Evolutionary conservation across 92 coral and sea anemone species (phyloP).

Genomic region (Siderastrea siderea): DNA sequence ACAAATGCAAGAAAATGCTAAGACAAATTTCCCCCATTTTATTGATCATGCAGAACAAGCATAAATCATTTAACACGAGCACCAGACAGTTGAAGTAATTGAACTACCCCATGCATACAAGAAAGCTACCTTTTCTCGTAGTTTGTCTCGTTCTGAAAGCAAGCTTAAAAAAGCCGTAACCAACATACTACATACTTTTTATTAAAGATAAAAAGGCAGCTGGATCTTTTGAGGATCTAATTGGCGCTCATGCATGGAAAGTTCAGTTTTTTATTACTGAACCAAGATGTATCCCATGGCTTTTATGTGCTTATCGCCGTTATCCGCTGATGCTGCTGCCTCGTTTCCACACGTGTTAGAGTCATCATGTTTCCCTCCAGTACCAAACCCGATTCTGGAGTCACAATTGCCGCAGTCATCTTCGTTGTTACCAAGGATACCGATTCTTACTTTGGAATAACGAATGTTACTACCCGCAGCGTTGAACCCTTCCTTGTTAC

Average conservation of each 20-base stretch:
- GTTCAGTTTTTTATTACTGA: background rate
- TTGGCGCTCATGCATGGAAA: background rate
- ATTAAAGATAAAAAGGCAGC: no score
- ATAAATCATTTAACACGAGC: no score
- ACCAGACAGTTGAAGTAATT: no score
- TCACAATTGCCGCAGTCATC: background rate
- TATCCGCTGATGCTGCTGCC: background rate
- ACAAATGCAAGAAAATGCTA: no score
- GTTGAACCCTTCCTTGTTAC: background rate
- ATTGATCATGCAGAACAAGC: no score
- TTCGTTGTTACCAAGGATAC: background rate
- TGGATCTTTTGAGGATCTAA: no score
- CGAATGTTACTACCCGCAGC: background rate
- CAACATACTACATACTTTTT: no score
- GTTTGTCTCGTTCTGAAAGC: no score
- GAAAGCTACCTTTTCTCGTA: no score
- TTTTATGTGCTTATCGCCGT: background rate
- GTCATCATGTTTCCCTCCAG: background rate
- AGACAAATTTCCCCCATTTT: no score
- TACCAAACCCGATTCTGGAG: slow-evolving; percentile 6
- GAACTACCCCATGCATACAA: no score
- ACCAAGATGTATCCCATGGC: background rate
- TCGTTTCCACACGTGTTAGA: slow-evolving; percentile 5
- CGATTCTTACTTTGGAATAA: background rate
- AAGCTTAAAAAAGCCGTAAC: no score